These are phyloP conservation scores for Dromius quadrimaculatus DNA, from an alignment of 2,888 invertebrate species.

Conservation along the genomic window DNA sequence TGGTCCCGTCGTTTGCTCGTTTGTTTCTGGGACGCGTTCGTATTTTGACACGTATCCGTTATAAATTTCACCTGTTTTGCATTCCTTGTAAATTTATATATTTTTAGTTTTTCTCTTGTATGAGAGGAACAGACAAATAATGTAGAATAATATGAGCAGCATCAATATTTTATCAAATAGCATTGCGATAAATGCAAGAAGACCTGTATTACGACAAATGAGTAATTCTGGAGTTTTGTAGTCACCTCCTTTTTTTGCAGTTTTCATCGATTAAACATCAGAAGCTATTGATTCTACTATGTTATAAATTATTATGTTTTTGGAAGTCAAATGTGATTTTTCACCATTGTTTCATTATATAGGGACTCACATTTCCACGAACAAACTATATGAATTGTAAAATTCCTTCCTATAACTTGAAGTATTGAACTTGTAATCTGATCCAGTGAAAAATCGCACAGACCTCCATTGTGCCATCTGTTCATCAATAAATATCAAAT, in stretches of 20 bases:
- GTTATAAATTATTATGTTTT: no score
- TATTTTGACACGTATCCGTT: slow-evolving; percentile 25
- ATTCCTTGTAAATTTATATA: slow-evolving; percentile 10
- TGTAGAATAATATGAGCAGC: neutral
- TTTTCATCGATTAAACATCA: no score
- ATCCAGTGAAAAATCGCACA: neutral
- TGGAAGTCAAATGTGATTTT: no score
- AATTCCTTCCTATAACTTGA: neutral
- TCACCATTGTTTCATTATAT: no score
- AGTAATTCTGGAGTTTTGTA: no score
- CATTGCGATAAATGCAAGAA: neutral
- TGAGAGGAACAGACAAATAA: slow-evolving; percentile 1
- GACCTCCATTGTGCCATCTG: neutral
- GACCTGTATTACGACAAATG: no score
- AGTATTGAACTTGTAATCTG: neutral
- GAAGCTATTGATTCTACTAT: no score
- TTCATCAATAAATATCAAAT: neutral
- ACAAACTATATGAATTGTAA: no score
- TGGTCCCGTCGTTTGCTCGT: neutral
- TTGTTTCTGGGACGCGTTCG: neutral
- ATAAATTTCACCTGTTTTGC: slow-evolving; percentile 37
- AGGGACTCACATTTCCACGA: no score
- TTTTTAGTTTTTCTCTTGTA: slow-evolving; percentile 6
- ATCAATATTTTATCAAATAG: neutral
- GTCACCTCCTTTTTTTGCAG: no score